Percentiles rank a stretch among this genome's conserved stretches.
These are phyloP conservation scores for Tipula helvola DNA, from an alignment of 2,888 invertebrate genomes.

Conservation along the genomic window DNA sequence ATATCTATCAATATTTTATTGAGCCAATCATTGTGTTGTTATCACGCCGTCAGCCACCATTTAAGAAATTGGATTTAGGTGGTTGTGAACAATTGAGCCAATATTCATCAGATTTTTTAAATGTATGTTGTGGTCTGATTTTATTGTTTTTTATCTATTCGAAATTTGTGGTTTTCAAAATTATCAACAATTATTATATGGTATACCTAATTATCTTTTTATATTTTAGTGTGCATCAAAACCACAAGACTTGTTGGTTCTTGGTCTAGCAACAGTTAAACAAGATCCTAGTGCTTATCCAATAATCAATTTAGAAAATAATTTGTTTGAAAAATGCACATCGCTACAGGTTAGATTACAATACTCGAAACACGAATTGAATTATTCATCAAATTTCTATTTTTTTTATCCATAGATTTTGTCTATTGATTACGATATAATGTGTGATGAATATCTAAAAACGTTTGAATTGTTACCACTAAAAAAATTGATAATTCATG, in stretches of 20 bases:
- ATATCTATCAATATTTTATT: constrained; percentile 34
- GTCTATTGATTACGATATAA: constrained; percentile 32
- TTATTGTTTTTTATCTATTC: background rate
- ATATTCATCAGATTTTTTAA: constrained; percentile 31
- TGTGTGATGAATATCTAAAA: constrained; percentile 31
- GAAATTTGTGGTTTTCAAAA: too few species aligned
- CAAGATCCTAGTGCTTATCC: constrained; percentile 57
- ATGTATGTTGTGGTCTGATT: constrained; percentile 14
- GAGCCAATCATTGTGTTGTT: constrained; percentile 32
- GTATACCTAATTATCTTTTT: background rate
- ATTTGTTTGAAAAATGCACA: constrained; percentile 44
- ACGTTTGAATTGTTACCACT: constrained; percentile 34
- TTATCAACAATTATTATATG: background rate
- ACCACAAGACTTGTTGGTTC: constrained; percentile 43
- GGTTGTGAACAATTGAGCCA: constrained; percentile 33
- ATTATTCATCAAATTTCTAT: background rate
- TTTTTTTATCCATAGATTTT: constrained; percentile 21
- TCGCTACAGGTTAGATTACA: constrained; percentile 39
- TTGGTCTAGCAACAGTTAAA: constrained; percentile 60
- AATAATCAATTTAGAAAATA: constrained; percentile 38
- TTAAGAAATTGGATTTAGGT: constrained; percentile 31
- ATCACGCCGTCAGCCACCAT: constrained; percentile 27
- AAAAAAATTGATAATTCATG: constrained; percentile 51
- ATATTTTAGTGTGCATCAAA: constrained; percentile 25
- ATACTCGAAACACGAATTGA: background rate